A percentile compares a stretch with the other conserved stretches of the same genome.
phyloP scores from a whole-genome alignment of 2,888 invertebrate species.

The Eupithecia inturbata region DNA sequence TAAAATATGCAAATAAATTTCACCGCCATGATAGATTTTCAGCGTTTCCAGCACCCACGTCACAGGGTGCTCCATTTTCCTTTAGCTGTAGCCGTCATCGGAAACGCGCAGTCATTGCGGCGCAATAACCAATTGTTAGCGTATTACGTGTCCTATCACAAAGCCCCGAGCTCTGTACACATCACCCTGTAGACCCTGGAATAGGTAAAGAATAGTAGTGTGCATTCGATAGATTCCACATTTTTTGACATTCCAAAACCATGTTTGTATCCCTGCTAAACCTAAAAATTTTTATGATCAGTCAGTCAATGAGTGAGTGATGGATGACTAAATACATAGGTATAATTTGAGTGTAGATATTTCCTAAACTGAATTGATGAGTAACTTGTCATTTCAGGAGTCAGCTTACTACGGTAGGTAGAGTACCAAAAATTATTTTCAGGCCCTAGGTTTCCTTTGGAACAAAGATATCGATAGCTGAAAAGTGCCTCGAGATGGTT shows the following conservation, averaged over 20 bases:
- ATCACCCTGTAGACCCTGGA: conserved; percentile 52
- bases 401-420: too few species aligned
- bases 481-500: too few species aligned
- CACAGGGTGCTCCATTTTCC: conserved; percentile 65
- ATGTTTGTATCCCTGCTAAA: too few species aligned
- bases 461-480: too few species aligned
- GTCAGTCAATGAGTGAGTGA: too few species aligned
- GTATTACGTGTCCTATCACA: conserved; percentile 82
- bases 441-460: too few species aligned
- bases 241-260: background rate
- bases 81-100: conserved; percentile 54
- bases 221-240: background rate
- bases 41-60: conserved; percentile 36
- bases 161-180: conserved; percentile 71
- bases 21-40: conserved; percentile 19
- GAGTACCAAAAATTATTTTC: too few species aligned
- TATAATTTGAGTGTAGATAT: too few species aligned
- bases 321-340: too few species aligned
- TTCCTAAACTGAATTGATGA: too few species aligned
- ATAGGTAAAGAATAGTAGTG: conserved; percentile 25
- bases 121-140: conserved; percentile 85
- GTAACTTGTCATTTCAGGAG: too few species aligned
- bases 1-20: conserved; percentile 12
- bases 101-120: conserved; percentile 81
- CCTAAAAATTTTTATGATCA: too few species aligned